Conservation (phyloP, 2,113 vertebrate genomes). For the Hippocampus mohnikei region DNA sequence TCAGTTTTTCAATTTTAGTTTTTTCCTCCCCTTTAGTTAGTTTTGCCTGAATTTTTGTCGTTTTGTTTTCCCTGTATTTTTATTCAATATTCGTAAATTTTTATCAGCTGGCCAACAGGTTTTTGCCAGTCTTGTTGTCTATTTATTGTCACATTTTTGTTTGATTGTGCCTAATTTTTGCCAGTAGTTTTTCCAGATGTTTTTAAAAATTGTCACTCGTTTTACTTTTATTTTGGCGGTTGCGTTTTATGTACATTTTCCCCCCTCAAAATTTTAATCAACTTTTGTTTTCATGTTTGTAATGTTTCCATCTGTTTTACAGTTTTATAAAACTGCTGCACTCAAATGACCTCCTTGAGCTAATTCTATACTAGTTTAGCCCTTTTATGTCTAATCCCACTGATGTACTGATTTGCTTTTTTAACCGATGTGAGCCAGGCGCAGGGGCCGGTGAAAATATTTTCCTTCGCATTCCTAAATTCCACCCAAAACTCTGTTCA, state of each 20-base stretch:
- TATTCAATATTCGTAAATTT: not conserved
- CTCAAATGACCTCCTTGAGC: not conserved
- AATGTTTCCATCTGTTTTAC: not conserved
- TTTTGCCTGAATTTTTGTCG: no score
- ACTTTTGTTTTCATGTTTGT: not conserved
- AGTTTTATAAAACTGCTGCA: not conserved
- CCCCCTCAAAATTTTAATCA: not conserved
- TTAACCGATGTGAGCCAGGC: not conserved
- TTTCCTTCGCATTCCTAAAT: conserved; percentile 17
- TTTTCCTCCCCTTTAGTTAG: no score
- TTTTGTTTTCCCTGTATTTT: no score
- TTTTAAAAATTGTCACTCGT: no score
- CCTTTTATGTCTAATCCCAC: conserved; percentile 13
- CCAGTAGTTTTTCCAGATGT: no score
- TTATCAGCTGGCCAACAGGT: not conserved
- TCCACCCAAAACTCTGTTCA: conserved; percentile 1
- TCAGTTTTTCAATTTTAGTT: no score
- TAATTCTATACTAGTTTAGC: not conserved
- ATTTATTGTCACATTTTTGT: not conserved
- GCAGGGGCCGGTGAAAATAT: conserved; percentile 5
- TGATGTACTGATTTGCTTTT: not conserved
- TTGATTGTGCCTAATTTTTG: not conserved
- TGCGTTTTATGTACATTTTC: not conserved
- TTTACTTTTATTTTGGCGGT: not conserved
- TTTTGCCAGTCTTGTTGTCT: not conserved